Conservation (phyloP, 2,113 vertebrate genomes). For the Saguinus midas region DNA sequence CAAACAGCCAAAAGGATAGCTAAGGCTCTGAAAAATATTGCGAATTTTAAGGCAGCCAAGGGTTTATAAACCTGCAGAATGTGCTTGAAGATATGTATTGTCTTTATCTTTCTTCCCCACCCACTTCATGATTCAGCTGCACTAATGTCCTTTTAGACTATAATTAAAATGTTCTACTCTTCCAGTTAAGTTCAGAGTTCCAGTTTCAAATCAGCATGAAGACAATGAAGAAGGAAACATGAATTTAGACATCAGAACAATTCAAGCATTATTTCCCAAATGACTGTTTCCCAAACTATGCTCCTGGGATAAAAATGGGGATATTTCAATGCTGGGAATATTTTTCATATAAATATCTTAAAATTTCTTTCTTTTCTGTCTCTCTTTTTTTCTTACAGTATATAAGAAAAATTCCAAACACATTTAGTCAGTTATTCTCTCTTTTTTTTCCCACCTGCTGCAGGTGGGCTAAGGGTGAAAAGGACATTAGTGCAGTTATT, state of each 20-base stretch:
- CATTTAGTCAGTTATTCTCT: not conserved
- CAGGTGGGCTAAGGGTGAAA: no score
- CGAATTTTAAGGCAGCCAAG: not conserved
- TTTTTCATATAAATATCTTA: constrained; percentile 35
- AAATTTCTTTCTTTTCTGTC: not conserved
- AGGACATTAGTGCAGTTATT: no score
- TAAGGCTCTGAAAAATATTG: constrained; percentile 2
- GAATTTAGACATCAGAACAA: constrained; percentile 14
- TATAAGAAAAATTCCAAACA: constrained; percentile 7
- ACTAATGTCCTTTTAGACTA: constrained; percentile 16
- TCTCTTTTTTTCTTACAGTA: not conserved
- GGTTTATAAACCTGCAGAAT: not conserved
- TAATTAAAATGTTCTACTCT: constrained; percentile 67
- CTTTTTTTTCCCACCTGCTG: no score
- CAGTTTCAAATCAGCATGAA: constrained; percentile 46
- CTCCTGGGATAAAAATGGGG: not conserved
- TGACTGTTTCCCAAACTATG: constrained; percentile 9
- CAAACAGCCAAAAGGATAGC: not conserved
- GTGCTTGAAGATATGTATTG: not conserved
- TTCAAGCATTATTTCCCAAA: not conserved
- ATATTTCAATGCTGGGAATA: constrained; percentile 6
- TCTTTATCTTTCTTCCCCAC: constrained; percentile 15
- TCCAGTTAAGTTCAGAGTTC: constrained; percentile 50
- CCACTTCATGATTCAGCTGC: constrained; percentile 34
- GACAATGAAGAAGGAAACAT: constrained; percentile 36